Percentiles rank a stretch among this genome's conserved stretches.
Evolutionary conservation across 2,888 invertebrate genomes (phyloP).

Genomic region (Leptopilina syphax): DNA sequence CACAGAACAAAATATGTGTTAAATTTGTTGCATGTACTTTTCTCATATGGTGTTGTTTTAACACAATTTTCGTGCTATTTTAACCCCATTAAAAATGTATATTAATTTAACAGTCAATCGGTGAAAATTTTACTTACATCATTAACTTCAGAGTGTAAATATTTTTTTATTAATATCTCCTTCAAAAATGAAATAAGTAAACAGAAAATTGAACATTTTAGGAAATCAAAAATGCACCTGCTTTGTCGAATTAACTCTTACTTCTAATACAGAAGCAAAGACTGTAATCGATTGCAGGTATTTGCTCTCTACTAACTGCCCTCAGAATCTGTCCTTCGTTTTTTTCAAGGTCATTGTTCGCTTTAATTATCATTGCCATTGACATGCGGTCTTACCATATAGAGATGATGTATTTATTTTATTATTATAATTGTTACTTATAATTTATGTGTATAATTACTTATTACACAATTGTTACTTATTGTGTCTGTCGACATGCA

Average conservation of each 20-base stretch:
- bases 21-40: too few relatives aligned
- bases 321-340: slow-evolving; percentile 39
- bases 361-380: slow-evolving; percentile 41
- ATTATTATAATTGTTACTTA: too few relatives aligned
- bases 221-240: too few relatives aligned
- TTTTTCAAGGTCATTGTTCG: slow-evolving; percentile 31
- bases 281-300: slow-evolving; percentile 8
- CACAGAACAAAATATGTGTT: background rate
- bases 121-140: background rate
- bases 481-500: too few relatives aligned
- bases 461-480: background rate
- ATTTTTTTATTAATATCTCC: slow-evolving; percentile 3
- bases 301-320: slow-evolving; percentile 28
- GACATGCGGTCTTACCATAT: slow-evolving; percentile 12
- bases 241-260: too few relatives aligned
- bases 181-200: background rate
- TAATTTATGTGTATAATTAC: too few relatives aligned
- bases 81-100: too few relatives aligned
- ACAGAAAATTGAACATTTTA: too few relatives aligned
- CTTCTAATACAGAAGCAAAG: too few relatives aligned
- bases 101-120: too few relatives aligned
- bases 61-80: too few relatives aligned
- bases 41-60: too few relatives aligned
- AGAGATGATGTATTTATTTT: background rate
- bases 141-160: background rate